These are phyloP conservation scores for Labeo catla DNA, from an alignment of 2,113 vertebrate genomes.

Conservation along the genomic window DNA sequence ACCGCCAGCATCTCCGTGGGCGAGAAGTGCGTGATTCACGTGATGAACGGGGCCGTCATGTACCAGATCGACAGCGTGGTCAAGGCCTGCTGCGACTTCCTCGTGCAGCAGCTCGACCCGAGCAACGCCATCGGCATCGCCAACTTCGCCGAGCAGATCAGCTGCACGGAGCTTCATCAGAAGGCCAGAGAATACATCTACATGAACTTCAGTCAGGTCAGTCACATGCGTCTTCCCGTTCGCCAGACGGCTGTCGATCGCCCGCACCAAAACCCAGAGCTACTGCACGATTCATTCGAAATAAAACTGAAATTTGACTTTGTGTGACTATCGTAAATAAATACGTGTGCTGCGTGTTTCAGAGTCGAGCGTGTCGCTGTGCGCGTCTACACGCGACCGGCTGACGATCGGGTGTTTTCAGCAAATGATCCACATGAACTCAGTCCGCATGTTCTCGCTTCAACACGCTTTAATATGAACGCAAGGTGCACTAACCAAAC, in stretches of 20 bases:
- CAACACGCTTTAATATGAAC: not conserved
- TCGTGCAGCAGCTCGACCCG: conserved; percentile 91
- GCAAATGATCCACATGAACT: not conserved
- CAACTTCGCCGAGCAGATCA: conserved; percentile 92
- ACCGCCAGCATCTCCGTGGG: conserved; percentile 93
- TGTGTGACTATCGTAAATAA: too few species aligned
- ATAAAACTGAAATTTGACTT: too few species aligned
- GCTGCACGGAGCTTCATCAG: conserved; percentile 88
- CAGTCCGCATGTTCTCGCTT: too few species aligned
- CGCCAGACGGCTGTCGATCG: too few species aligned
- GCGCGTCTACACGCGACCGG: not conserved
- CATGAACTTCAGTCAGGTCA: conserved; percentile 93
- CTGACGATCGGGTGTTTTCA: not conserved
- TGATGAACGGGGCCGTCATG: conserved; percentile 95
- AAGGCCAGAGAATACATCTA: conserved; percentile 93
- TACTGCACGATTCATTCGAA: too few species aligned
- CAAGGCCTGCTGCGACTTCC: conserved; percentile 90
- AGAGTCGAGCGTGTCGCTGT: not conserved
- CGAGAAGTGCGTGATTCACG: conserved; percentile 91
- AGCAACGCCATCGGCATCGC: conserved; percentile 97
- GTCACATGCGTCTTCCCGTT: not conserved
- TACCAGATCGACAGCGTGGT: conserved; percentile 98
- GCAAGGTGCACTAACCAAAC: not conserved
- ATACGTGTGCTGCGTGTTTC: not conserved
- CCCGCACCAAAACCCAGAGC: too few species aligned